A percentile compares a stretch with the other conserved stretches of the same genome.
Conservation (phyloP, 2,797 vertebrate species). For the Thunnus albacares region DNA sequence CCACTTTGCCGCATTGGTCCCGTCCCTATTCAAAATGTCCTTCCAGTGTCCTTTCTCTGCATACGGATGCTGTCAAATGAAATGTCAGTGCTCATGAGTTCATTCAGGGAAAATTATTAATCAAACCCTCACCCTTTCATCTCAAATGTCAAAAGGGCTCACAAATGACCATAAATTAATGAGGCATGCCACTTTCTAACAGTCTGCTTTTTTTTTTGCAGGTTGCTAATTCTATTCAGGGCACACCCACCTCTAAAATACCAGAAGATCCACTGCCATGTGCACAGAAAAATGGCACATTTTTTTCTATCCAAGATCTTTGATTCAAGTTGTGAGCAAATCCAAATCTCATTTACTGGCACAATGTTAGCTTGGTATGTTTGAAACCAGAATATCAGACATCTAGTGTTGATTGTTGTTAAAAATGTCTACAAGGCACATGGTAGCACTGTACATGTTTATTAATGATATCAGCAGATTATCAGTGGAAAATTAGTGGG, state of each 20-base stretch:
- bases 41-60: conserved; percentile 76
- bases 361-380: conserved; percentile 11
- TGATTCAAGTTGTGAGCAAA: conserved; percentile 11
- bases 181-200: conserved; percentile 4
- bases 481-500: conserved; percentile 7
- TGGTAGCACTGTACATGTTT: background rate
- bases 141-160: conserved; percentile 37
- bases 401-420: conserved; percentile 11
- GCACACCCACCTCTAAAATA: conserved; percentile 30
- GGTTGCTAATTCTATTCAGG: conserved; percentile 13
- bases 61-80: conserved; percentile 57
- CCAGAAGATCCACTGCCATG: conserved; percentile 10
- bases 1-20: conserved; percentile 73
- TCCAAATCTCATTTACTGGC: conserved; percentile 31
- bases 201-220: conserved; percentile 27
- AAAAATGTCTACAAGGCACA: conserved; percentile 14
- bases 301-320: conserved; percentile 22
- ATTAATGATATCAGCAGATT: conserved; percentile 21
- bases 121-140: conserved; percentile 49
- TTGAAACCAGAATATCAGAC: conserved; percentile 20
- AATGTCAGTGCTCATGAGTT: conserved; percentile 51
- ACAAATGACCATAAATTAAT: conserved; percentile 26
- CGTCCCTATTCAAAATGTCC: conserved; percentile 75
- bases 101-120: conserved; percentile 55
- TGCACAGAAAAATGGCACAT: conserved; percentile 1